A percentile compares a stretch with the other conserved stretches of the same genome.
Conservation (phyloP, 2,888 invertebrate genomes). For the Eurois occulta region DNA sequence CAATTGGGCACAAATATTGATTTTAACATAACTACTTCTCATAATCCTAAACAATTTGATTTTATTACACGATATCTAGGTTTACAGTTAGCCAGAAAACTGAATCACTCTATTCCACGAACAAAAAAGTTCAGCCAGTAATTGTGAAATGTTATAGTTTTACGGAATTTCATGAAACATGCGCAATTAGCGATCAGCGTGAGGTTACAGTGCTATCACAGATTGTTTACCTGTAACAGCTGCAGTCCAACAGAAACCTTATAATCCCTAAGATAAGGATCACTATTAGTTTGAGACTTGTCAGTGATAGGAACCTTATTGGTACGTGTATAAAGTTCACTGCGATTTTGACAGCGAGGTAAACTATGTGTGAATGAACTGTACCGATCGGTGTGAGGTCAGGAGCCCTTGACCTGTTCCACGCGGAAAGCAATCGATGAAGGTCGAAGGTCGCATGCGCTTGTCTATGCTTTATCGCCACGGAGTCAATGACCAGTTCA, state of each 20-base stretch:
- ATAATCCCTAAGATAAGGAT: rapidly evolving
- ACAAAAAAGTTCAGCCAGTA: slow-evolving; percentile 30
- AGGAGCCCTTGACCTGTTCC: slow-evolving; percentile 45
- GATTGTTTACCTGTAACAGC: background rate
- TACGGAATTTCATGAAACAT: slow-evolving; percentile 36
- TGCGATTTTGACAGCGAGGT: background rate
- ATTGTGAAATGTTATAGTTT: slow-evolving; percentile 34
- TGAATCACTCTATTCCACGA: slow-evolving; percentile 50
- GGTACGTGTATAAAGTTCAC: background rate
- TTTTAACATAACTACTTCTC: slow-evolving; percentile 7
- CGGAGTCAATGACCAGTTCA: slow-evolving; percentile 43
- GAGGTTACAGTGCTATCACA: background rate
- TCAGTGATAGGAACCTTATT: background rate
- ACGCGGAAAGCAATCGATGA: slow-evolving; percentile 50
- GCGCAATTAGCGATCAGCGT: slow-evolving; percentile 36
- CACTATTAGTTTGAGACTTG: background rate
- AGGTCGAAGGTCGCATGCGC: slow-evolving; percentile 43
- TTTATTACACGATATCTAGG: slow-evolving; percentile 16
- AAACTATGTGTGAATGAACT: background rate
- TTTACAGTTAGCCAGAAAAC: slow-evolving; percentile 14
- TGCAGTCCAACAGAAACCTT: background rate
- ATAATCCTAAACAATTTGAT: slow-evolving; percentile 26
- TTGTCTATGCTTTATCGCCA: slow-evolving; percentile 32
- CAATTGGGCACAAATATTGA: slow-evolving; percentile 16
- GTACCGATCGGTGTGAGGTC: slow-evolving; percentile 25